Evolutionary conservation across 2,113 vertebrate genomes (phyloP), one percentile per base, ranked within the genome.

Genomic region (Clarias magur): DNA sequence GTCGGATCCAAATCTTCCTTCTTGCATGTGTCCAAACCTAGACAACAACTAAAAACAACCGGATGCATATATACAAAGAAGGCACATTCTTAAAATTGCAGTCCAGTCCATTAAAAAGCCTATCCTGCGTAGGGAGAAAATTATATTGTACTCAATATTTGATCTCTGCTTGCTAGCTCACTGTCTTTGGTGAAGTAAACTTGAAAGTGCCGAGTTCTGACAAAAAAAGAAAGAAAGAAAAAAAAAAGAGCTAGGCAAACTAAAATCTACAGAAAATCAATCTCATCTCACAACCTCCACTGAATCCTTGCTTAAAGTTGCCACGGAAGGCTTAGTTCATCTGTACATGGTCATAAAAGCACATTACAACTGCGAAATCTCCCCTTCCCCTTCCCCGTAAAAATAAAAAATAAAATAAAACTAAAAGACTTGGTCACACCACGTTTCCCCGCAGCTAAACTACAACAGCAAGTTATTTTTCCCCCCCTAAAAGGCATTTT

Each of bases 51-150:
- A 83, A 88, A 89, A 76, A 92, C 95, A 96, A 91, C 94, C 96
- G 94, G 96, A 97, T 96, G 95, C 93, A 96, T 96, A 97, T 96
- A 94, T 96, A 98, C 94, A 97, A 97, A 98, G 97, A 98, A 99
- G 97, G 97, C 97, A 99, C 97, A 96, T 97, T 96, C 96, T 97
- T 95, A 96, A 97, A 97, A 97, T 96, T 95, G 96, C 96, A 96
- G 94, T 95, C 94, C 95, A 94, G 94, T 96, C 96, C 95, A 95
- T 96, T 95, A 96, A 91, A 96, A 96, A 91, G 94, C 96, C 96
- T 93, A 94, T 94, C 95, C 95, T 92, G 95, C 94, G 95, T 95
- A 95, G 95, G 96, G 94, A 96, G 92, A 96, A 94, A 94, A 94
- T 87, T 54, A 95, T 93, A 93, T 94, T 93, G 95, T 75, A 81